Percentiles rank a stretch among this genome's conserved stretches.
phyloP scores from a whole-genome alignment of 2,113 vertebrate genomes.

The Istiophorus platypterus region DNA sequence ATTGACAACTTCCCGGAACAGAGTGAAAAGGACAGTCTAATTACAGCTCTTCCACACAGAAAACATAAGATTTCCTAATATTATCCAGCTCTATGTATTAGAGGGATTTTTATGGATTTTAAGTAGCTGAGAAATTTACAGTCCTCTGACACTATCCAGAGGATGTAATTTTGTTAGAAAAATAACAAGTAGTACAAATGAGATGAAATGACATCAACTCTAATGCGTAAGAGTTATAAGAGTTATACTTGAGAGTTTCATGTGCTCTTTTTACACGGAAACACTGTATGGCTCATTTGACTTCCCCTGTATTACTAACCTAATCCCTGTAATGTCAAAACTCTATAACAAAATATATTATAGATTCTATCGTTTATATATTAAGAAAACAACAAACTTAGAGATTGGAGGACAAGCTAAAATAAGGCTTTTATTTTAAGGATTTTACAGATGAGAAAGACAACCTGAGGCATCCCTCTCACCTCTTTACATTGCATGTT shows the following conservation, averaged over 20 bases:
- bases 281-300: slow-evolving; percentile 3
- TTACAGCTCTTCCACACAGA: neutral
- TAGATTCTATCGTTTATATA: neutral
- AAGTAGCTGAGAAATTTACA: neutral
- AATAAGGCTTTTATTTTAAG: neutral
- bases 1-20: neutral
- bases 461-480: slow-evolving; percentile 1
- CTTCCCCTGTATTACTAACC: neutral
- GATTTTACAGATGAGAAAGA: neutral
- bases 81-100: neutral
- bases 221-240: neutral
- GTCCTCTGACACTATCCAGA: neutral
- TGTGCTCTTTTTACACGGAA: neutral
- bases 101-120: neutral
- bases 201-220: neutral
- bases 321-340: slow-evolving; percentile 2
- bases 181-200: neutral
- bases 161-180: neutral
- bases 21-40: neutral
- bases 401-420: neutral
- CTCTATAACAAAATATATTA: neutral
- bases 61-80: neutral
- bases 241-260: neutral
- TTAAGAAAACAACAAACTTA: neutral
- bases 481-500: neutral